Conservation (phyloP, 2,797 vertebrate genomes). For the Hafferia zeledoni region DNA sequence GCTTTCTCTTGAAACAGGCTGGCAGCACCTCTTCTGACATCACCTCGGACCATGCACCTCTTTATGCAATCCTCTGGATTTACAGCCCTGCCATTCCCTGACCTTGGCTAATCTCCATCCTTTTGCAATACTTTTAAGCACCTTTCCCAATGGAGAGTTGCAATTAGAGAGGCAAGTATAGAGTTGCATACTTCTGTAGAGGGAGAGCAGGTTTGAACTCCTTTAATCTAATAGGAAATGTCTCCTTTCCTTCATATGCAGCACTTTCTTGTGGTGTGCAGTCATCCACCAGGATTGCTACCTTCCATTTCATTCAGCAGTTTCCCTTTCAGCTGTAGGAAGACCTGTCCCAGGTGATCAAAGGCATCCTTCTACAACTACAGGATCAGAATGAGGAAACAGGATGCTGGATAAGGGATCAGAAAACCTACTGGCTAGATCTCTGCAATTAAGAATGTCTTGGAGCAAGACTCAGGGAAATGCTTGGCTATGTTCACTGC, state of each 20-base stretch:
- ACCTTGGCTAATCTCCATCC: slow-evolving; percentile 29
- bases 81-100: background rate
- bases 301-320: slow-evolving; percentile 11
- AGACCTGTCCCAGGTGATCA: background rate
- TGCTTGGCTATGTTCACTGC: background rate
- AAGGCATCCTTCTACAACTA: background rate
- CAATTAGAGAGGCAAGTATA: slow-evolving; percentile 38
- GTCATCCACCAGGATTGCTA: slow-evolving; percentile 1
- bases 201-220: slow-evolving; percentile 39
- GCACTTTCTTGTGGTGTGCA: slow-evolving; percentile 48
- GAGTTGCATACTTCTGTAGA: slow-evolving; percentile 24
- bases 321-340: slow-evolving; percentile 6
- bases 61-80: background rate
- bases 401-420: slow-evolving; percentile 13
- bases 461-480: background rate
- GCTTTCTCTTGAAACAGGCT: background rate
- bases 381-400: slow-evolving; percentile 31
- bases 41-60: background rate
- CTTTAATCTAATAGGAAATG: slow-evolving; percentile 46
- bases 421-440: slow-evolving; percentile 5
- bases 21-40: background rate
- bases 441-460: slow-evolving; percentile 3
- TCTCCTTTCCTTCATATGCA: slow-evolving; percentile 44
- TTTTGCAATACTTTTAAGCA: slow-evolving; percentile 41
- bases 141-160: background rate